Percentiles rank a stretch among this genome's conserved stretches.
phyloP scores from a whole-genome alignment of 2,797 vertebrate species.

The Antrozous pallidus region DNA sequence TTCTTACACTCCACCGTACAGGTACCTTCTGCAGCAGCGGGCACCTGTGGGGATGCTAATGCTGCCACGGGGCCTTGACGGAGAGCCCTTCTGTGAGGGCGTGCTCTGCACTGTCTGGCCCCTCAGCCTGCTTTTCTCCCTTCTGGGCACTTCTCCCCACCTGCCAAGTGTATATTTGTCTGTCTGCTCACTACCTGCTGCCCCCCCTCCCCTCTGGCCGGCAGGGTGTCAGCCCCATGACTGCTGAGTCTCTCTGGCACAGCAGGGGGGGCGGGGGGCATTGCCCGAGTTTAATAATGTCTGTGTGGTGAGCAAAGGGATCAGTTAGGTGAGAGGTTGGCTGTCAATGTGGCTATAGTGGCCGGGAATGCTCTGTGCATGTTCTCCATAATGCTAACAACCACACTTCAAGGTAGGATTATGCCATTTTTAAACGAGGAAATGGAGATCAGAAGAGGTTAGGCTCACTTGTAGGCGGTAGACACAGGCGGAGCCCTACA shows the following conservation, averaged over 20 bases:
- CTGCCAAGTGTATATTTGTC: neutral
- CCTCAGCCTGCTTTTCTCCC: neutral
- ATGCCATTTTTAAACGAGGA: neutral
- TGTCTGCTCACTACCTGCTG: neutral
- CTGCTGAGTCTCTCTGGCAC: neutral
- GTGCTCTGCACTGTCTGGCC: accelerated
- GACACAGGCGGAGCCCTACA: neutral
- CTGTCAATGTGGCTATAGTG: neutral
- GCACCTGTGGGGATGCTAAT: neutral
- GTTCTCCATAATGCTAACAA: neutral
- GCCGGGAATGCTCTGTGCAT: neutral
- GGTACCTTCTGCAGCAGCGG: constrained; percentile 68
- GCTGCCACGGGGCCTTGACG: accelerated
- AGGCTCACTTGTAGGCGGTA: neutral
- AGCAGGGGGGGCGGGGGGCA: neutral
- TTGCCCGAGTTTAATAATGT: neutral
- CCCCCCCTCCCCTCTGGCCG: neutral
- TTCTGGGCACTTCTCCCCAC: neutral
- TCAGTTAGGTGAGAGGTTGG: neutral
- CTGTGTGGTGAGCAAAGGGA: neutral
- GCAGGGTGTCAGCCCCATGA: neutral
- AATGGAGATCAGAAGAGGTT: neutral
- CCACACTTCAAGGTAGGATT: neutral
- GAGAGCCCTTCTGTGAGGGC: neutral
- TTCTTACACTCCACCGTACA: constrained; percentile 89